These are phyloP conservation scores for Vanessa cardui DNA, from an alignment of 2,888 invertebrate species.

Conservation along the genomic window DNA sequence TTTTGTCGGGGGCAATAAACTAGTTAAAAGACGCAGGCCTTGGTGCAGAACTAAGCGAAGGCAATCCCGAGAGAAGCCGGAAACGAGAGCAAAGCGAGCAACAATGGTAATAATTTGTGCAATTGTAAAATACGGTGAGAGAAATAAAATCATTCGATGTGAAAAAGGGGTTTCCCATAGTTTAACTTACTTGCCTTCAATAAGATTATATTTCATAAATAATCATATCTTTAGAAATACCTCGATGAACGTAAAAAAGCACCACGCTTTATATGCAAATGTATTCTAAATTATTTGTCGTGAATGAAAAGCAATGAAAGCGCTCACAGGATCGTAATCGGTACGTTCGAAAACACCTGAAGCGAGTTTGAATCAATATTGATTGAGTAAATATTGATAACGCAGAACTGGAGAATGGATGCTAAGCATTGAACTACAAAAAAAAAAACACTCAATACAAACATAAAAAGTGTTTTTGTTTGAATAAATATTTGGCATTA, in stretches of 20 bases:
- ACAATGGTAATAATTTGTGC: constrained; percentile 29
- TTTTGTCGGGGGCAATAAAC: constrained; percentile 34
- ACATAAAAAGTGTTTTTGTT: constrained; percentile 49
- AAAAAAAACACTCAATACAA: constrained; percentile 55
- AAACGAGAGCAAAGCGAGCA: constrained; percentile 51
- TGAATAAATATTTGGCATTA: constrained; percentile 23
- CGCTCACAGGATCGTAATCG: constrained; percentile 46
- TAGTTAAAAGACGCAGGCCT: constrained; percentile 34
- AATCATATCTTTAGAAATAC: neutral
- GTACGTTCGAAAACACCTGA: constrained; percentile 53
- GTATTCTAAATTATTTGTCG: neutral
- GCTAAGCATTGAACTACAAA: constrained; percentile 72
- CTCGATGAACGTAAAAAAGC: no score
- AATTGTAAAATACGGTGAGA: constrained; percentile 19
- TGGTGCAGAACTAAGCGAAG: constrained; percentile 46
- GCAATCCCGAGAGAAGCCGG: constrained; percentile 75
- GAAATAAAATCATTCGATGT: constrained; percentile 4
- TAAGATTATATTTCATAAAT: neutral
- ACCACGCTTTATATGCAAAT: no score
- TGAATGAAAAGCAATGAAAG: constrained; percentile 47
- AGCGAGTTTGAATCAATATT: constrained; percentile 67
- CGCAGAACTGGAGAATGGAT: constrained; percentile 72
- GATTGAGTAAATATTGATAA: constrained; percentile 69
- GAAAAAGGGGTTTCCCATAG: constrained; percentile 7
- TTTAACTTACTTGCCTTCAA: neutral